These are phyloP conservation scores for Odontomachus brunneus DNA, from an alignment of 1,140 invertebrate species.

Conservation along the genomic window DNA sequence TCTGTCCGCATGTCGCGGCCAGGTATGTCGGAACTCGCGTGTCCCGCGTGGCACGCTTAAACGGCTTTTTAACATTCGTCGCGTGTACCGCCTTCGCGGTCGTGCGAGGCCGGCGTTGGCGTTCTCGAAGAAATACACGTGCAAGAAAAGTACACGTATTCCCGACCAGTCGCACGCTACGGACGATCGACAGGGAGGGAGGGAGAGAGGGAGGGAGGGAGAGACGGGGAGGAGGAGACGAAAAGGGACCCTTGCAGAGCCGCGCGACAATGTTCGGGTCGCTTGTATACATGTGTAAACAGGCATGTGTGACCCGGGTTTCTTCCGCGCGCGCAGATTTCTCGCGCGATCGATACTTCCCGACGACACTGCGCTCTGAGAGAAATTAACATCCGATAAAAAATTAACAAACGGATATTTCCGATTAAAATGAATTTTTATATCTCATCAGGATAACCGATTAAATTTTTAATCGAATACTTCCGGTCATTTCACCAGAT, in stretches of 20 bases:
- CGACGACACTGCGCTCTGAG: constrained; percentile 1
- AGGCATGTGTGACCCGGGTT: neutral
- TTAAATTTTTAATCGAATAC: too few species aligned
- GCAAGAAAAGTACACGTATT: constrained; percentile 68
- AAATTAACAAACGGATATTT: too few species aligned
- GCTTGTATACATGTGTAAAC: neutral
- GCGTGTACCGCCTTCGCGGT: constrained; percentile 56
- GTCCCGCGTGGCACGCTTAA: constrained; percentile 42
- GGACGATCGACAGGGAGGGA: constrained; percentile 2
- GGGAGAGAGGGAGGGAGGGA: neutral
- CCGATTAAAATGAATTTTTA: too few species aligned
- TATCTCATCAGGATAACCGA: too few species aligned
- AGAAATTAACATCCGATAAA: too few species aligned
- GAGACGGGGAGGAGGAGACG: neutral
- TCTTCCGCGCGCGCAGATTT: neutral
- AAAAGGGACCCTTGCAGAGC: neutral
- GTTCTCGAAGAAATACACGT: constrained; percentile 61
- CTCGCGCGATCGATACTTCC: constrained; percentile 10
- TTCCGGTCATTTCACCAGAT: too few species aligned
- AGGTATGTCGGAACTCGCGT: constrained; percentile 56
- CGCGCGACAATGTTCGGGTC: too few species aligned
- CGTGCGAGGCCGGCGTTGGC: constrained; percentile 35
- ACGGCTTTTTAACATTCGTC: constrained; percentile 70
- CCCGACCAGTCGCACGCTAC: constrained; percentile 19
- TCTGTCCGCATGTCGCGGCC: constrained; percentile 12